Conservation (phyloP, 2,797 vertebrate genomes). For the Leptodon cayanensis region DNA sequence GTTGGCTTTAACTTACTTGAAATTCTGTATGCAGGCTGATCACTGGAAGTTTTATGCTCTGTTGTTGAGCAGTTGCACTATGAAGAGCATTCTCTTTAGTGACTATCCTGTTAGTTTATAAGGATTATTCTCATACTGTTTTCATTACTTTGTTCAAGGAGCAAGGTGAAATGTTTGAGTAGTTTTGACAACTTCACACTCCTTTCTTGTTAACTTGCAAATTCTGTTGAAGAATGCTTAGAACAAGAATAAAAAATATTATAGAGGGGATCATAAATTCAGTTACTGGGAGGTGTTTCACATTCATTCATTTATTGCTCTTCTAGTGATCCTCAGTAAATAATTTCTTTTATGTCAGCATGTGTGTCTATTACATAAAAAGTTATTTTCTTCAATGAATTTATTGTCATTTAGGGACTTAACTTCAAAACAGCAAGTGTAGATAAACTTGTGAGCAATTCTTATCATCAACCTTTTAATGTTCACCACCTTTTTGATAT, state of each 20-base stretch:
- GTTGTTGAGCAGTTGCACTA: background rate
- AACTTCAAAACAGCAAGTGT: background rate
- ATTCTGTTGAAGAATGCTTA: background rate
- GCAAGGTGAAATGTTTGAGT: background rate
- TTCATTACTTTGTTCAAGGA: conserved; percentile 68
- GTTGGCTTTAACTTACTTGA: background rate
- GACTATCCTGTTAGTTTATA: conserved; percentile 12
- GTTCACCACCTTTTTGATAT: background rate
- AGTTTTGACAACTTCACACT: background rate
- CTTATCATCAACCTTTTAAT: background rate
- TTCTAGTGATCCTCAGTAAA: background rate
- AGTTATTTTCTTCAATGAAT: background rate
- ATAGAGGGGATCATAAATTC: background rate
- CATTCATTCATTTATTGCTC: background rate
- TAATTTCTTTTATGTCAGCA: background rate
- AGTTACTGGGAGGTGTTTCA: background rate
- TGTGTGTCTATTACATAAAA: background rate
- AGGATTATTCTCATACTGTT: conserved; percentile 27
- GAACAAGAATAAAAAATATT: background rate
- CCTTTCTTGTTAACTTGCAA: background rate
- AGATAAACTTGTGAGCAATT: background rate
- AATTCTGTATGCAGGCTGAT: background rate
- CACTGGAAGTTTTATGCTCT: background rate
- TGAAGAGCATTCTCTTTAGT: background rate
- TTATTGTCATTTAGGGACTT: background rate